These are phyloP conservation scores for Dorcus hopei DNA, from an alignment of 2,888 invertebrate genomes.

Conservation along the genomic window DNA sequence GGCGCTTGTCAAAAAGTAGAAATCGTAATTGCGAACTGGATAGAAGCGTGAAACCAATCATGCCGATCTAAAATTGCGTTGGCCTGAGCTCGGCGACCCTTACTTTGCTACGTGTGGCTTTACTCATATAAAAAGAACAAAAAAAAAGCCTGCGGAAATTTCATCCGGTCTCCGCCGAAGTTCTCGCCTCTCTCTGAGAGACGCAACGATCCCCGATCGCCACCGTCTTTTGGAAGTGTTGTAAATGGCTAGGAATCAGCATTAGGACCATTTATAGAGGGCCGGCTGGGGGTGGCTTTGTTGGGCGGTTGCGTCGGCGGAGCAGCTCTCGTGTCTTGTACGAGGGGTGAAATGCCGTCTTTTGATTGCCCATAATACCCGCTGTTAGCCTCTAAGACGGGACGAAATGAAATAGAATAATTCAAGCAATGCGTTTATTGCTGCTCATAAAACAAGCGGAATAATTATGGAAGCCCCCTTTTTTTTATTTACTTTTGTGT, in stretches of 20 bases:
- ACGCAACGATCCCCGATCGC: slow-evolving; percentile 22
- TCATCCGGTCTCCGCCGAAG: slow-evolving; percentile 23
- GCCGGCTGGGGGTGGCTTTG: no score
- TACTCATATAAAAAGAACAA: slow-evolving; percentile 12
- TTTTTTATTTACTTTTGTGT: slow-evolving; percentile 36
- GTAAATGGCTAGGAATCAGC: slow-evolving; percentile 25
- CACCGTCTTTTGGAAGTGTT: slow-evolving; percentile 30
- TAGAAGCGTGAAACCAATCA: slow-evolving; percentile 28
- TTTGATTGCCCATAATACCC: slow-evolving; percentile 37
- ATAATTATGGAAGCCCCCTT: slow-evolving; percentile 36
- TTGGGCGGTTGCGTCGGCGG: slow-evolving; percentile 15
- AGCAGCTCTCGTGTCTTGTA: slow-evolving; percentile 29
- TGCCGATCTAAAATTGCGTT: slow-evolving; percentile 18
- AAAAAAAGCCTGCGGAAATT: slow-evolving; percentile 18
- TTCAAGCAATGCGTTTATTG: not conserved
- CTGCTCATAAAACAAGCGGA: not conserved
- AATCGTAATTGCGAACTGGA: slow-evolving; percentile 24
- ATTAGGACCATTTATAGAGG: slow-evolving; percentile 17
- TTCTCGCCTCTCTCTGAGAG: slow-evolving; percentile 12
- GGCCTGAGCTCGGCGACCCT: slow-evolving; percentile 19
- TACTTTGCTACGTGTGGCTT: slow-evolving; percentile 22
- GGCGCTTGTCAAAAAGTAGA: slow-evolving; percentile 26
- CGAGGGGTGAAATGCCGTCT: slow-evolving; percentile 14
- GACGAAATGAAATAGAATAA: slow-evolving; percentile 31
- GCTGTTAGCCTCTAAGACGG: slow-evolving; percentile 35